Evolutionary conservation across 1,140 invertebrate species (phyloP).

Genomic region (Camponotus floridanus): DNA sequence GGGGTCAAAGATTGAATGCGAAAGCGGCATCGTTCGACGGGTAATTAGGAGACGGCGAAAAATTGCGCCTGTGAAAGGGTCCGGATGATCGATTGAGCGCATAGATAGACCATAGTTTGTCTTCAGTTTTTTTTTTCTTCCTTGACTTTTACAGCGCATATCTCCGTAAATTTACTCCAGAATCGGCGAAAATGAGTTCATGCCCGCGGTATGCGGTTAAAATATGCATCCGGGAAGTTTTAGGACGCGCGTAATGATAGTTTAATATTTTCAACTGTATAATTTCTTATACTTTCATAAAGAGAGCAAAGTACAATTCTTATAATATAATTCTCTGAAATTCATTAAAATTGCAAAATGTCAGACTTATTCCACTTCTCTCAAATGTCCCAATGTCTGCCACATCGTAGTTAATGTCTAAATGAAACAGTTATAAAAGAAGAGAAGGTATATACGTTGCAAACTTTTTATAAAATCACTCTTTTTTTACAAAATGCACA

Average conservation of each 20-base stretch:
- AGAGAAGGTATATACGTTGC: too few relatives aligned
- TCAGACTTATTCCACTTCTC: neutral
- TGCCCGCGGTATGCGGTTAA: neutral
- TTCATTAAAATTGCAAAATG: constrained; percentile 24
- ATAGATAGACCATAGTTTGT: neutral
- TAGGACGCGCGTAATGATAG: constrained; percentile 16
- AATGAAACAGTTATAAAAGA: neutral
- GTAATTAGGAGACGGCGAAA: constrained; percentile 34
- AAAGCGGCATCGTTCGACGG: constrained; percentile 8
- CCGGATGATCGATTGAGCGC: neutral
- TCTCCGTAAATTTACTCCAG: neutral
- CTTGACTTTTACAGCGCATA: neutral
- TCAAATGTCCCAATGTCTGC: neutral
- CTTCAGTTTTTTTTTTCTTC: neutral
- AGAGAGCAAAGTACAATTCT: neutral
- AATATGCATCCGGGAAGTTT: constrained; percentile 21
- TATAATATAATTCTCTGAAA: neutral
- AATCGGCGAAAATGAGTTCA: neutral
- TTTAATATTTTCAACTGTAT: constrained; percentile 29
- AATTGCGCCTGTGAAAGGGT: neutral
- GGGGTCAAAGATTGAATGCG: constrained; percentile 14
- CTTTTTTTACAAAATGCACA: too few relatives aligned
- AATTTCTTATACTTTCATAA: constrained; percentile 11
- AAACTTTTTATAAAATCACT: too few relatives aligned
- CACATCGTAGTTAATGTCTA: neutral